A percentile compares a stretch with the other conserved stretches of the same genome.
phyloP scores from a whole-genome alignment of 2,797 vertebrate genomes.

The Onychomys arenicola region DNA sequence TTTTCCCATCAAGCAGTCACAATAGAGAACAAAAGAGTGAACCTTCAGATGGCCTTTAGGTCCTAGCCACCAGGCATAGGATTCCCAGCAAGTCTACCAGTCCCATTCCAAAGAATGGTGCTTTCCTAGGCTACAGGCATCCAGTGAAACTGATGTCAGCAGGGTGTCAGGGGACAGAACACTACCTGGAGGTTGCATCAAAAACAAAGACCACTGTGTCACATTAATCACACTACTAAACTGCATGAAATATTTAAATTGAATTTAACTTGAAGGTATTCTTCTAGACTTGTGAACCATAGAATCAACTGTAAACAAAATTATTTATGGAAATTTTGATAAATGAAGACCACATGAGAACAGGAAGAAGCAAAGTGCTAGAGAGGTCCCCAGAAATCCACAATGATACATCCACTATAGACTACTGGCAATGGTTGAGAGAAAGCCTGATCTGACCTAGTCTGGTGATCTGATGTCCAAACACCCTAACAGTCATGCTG shows the following conservation, averaged over 20 bases:
- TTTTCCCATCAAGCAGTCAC: neutral
- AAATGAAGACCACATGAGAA: too few species aligned
- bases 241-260: neutral
- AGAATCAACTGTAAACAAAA: neutral
- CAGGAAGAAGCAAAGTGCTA: too few species aligned
- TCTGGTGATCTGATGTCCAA: too few species aligned
- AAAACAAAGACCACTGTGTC: neutral
- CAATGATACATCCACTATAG: too few species aligned
- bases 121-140: neutral
- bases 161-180: neutral
- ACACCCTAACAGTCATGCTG: too few species aligned
- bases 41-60: neutral
- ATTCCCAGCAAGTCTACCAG: neutral
- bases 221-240: neutral
- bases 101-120: too few species aligned
- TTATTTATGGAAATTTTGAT: neutral
- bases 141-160: neutral
- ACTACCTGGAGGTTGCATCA: neutral
- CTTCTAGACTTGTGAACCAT: neutral
- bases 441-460: too few species aligned
- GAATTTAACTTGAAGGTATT: too few species aligned
- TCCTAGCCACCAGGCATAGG: too few species aligned
- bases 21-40: neutral
- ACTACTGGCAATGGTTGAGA: too few species aligned
- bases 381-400: too few species aligned